Evolutionary conservation across 2,888 invertebrate genomes (phyloP).

Genomic region (Chirona hameri): DNA sequence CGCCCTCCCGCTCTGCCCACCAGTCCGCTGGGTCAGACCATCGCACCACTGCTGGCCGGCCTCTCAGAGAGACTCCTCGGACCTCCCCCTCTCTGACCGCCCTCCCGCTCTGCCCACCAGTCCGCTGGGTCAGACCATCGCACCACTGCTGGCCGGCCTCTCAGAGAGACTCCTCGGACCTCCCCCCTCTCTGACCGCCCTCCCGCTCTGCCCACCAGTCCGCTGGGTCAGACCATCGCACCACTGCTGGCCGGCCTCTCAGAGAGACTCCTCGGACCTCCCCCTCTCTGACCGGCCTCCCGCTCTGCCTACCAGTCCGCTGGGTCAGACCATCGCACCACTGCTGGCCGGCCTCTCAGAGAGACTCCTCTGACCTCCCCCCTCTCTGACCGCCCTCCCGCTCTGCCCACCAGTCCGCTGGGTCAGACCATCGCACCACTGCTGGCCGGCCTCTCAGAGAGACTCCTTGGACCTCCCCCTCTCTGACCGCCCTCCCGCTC

Average conservation of each 20-base stretch:
- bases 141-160: conserved; percentile 36
- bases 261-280: neutral
- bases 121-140: conserved; percentile 38
- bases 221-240: conserved; percentile 38
- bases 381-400: neutral
- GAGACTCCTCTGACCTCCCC: neutral
- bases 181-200: too few relatives aligned
- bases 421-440: conserved; percentile 38
- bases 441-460: conserved; percentile 32
- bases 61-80: neutral
- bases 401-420: conserved; percentile 35
- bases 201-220: conserved; percentile 32
- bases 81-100: neutral
- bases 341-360: conserved; percentile 34
- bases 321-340: conserved; percentile 38
- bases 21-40: conserved; percentile 38
- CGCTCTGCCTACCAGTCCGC: conserved; percentile 33
- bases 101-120: conserved; percentile 30
- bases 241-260: conserved; percentile 36
- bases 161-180: neutral
- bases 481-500: neutral
- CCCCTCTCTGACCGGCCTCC: neutral
- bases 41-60: conserved; percentile 37
- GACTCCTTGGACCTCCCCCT: neutral
- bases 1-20: neutral